phyloP scores from a whole-genome alignment of 2,113 vertebrate genomes.

The Butorides virescens region DNA sequence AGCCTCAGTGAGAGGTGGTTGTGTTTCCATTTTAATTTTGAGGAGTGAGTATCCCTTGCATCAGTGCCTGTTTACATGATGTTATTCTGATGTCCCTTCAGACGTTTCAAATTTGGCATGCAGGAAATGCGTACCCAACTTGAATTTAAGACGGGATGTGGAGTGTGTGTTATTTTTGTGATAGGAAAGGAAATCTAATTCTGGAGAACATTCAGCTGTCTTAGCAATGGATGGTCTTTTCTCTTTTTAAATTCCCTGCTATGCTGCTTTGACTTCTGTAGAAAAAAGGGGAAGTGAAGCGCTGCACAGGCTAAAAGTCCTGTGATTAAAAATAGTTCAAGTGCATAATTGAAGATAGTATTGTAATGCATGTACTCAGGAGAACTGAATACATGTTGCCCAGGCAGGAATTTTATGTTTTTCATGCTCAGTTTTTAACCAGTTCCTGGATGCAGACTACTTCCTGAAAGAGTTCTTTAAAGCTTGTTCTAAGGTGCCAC shows the following conservation, averaged over 20 bases:
- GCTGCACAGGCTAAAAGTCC: neutral
- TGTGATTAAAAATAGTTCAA: neutral
- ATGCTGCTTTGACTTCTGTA: neutral
- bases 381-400: neutral
- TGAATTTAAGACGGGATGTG: neutral
- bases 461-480: neutral
- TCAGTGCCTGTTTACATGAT: neutral
- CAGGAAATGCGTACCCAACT: neutral
- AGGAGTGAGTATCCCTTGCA: neutral
- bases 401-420: neutral
- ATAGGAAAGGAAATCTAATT: neutral
- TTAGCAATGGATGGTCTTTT: neutral
- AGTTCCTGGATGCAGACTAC: neutral
- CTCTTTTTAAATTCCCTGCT: neutral
- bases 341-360: neutral
- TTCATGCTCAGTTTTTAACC: neutral
- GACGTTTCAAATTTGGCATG: rapidly evolving
- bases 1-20: neutral
- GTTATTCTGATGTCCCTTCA: neutral
- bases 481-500: neutral
- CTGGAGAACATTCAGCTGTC: neutral
- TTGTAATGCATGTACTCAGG: neutral
- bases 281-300: neutral
- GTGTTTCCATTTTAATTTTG: neutral
- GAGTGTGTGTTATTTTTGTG: neutral